These are phyloP conservation scores for Siniperca obscura DNA, from an alignment of 2,797 vertebrate genomes.

Conservation along the genomic window DNA sequence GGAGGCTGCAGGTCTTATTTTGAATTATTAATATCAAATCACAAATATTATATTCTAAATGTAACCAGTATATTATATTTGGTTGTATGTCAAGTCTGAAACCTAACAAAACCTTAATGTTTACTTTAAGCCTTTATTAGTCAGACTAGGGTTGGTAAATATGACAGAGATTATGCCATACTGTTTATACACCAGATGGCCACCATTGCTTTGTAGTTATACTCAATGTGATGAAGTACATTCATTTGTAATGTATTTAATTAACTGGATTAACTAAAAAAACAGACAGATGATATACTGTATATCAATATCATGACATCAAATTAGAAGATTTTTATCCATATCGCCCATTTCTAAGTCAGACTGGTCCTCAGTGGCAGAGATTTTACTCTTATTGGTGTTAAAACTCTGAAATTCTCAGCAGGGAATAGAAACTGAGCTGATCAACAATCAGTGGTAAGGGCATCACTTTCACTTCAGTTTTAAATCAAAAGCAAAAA, in stretches of 20 bases:
- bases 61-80: background rate
- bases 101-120: background rate
- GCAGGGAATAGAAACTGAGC: conserved; percentile 11
- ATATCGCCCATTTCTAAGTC: background rate
- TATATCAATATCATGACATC: background rate
- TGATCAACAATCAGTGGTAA: background rate
- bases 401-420: conserved; percentile 10
- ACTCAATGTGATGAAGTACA: background rate
- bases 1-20: conserved; percentile 5
- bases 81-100: background rate
- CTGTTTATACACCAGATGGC: background rate
- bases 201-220: background rate
- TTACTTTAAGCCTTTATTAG: conserved; percentile 3
- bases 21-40: conserved; percentile 20
- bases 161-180: background rate
- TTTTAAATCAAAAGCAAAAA: background rate
- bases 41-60: background rate
- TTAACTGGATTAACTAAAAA: background rate
- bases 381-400: conserved; percentile 8
- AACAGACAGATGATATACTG: background rate
- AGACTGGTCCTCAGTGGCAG: background rate
- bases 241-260: background rate
- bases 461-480: background rate
- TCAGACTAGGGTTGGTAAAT: background rate
- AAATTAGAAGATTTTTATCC: background rate